Base-by-base conservation (phyloP, 2,888 invertebrate species). In the Clistopyga incitator region DNA sequence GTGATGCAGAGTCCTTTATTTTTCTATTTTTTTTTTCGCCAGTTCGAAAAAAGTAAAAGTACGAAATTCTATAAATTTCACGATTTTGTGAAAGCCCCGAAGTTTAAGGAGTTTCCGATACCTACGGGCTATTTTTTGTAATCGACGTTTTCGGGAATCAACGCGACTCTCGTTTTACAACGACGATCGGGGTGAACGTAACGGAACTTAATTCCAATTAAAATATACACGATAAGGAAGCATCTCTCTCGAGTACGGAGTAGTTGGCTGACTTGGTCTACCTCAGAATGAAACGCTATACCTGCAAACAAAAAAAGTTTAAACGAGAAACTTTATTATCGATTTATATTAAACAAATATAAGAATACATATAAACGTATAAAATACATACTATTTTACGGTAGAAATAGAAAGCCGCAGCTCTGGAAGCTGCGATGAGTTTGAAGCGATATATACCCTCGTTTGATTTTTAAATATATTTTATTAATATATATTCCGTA, bases 231-330 rank as follows among this genome's bases (percentile, higher is more conserved):
- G 13, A 70, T 67, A 79, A 38, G 64, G 59, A 59, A 70, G 59
- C 72, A 79, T 78, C 71, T 68, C 81, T 84, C 75, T 81, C 78
- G 80, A 86, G 84, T 85, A 83, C 79, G 77, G 81, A 86, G 82
- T 86, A 88, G 87, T 86, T 88, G 86, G 88, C 89, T 90, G 89
- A 91, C 88, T 89, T 88, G 88, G 90, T 91, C 91, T 91, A 91
- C 91, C 91, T 91, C 91, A 91, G 86, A 88, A 90, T 86, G 88
- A 90, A 90, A 91, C 88, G 88, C 89, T 90, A 89, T 91, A 91
- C 88, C 90, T 90, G 89, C 87, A 88, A 87, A 86, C 70, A 87
- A 87, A 89, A 87, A 72, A 87, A 86, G 81, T 87, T 88, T 86
- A 77, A 89, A 85, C 65, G 68, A 87, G 65, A 89, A 88, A 84